Conservation (phyloP, 2,888 invertebrate species). For the Cyclophora punctaria region DNA sequence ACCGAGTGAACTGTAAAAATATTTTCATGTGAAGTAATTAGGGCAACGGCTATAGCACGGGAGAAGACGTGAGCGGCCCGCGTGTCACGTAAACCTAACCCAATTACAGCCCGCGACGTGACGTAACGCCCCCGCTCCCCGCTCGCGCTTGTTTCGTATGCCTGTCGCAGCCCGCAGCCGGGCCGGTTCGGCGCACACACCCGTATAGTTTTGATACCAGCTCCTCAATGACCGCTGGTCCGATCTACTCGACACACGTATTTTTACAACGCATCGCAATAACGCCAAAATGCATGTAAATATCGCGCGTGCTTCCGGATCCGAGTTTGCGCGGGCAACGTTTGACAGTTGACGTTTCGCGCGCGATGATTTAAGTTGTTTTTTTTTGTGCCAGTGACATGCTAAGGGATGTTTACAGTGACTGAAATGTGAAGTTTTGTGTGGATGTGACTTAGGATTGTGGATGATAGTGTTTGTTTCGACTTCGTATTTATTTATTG, state of each 20-base stretch:
- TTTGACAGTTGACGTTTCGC: slow-evolving; percentile 42
- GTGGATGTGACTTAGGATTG: slow-evolving; percentile 11
- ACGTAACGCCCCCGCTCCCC: slow-evolving; percentile 25
- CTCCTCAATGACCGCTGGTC: slow-evolving; percentile 80
- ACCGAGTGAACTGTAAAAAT: slow-evolving; percentile 29
- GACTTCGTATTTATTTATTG: no score
- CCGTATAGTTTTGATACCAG: slow-evolving; percentile 62
- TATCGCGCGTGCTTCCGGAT: slow-evolving; percentile 22
- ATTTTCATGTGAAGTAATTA: slow-evolving; percentile 46
- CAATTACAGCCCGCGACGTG: slow-evolving; percentile 55
- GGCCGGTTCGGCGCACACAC: slow-evolving; percentile 67
- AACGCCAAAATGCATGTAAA: slow-evolving; percentile 61
- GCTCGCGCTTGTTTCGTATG: slow-evolving; percentile 63
- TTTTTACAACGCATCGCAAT: slow-evolving; percentile 37
- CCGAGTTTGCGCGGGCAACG: slow-evolving; percentile 44
- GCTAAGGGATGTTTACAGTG: slow-evolving; percentile 19
- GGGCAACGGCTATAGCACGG: slow-evolving; percentile 50
- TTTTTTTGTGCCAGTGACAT: slow-evolving; percentile 18
- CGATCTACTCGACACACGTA: slow-evolving; percentile 77
- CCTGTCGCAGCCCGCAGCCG: slow-evolving; percentile 55
- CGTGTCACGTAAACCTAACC: slow-evolving; percentile 70
- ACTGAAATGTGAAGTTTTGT: slow-evolving; percentile 9
- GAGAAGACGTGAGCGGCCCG: slow-evolving; percentile 49
- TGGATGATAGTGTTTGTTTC: no score
- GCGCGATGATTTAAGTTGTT: slow-evolving; percentile 12